Evolutionary conservation across 2,113 vertebrate genomes (phyloP), one percentile per base, ranked within the genome.

Genomic region (Microtus ochrogaster): DNA sequence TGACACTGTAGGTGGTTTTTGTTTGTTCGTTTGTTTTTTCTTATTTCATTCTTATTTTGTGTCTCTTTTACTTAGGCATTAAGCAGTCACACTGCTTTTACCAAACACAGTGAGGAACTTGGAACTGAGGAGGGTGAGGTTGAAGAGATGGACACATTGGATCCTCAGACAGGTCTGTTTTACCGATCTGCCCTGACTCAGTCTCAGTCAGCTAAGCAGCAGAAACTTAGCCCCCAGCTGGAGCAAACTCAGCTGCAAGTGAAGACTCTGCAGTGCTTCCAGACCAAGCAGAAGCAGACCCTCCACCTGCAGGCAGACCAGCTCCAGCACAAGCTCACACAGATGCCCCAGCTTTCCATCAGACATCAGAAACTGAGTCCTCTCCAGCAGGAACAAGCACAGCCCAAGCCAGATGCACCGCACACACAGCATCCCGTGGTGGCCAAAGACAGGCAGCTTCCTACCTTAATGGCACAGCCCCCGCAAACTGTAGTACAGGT

Each of bases 81-180:
- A 91, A 99, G 99, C 97, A 98, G 98, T 97, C 98, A 99, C 95
- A 98, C 98, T 92, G 98, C 98, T 30, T 99, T 98, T 98, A 98
- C 98, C 96, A 99, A 99, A 98, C 96, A 98, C 98, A 98, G 99
- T 96, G 99, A 99, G 94, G 97, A 98, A 7, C 98, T 99, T 91
- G 97, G 98, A 55, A 98, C 99, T 24, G 99, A 99, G 98, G 99
- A 99, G 47, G 99, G 99, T 21, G 99, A 99, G 97, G 98, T 99
- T 95, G 99, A 99, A 95, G 99, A 99, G 92, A 99, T 99, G 87
- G 99, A 99, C 98, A 99, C 99, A 58, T 96, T 99, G 98, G 99
- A 99, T 98, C 99, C 99, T 66, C 99, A 99, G 98, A 99, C 99
- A 0, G 99, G 99, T 82, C 98, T 99, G 95, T 99, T 99, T 98